These are phyloP conservation scores for Corvus moneduloides DNA, from an alignment of 2,113 vertebrate genomes.

Conservation along the genomic window DNA sequence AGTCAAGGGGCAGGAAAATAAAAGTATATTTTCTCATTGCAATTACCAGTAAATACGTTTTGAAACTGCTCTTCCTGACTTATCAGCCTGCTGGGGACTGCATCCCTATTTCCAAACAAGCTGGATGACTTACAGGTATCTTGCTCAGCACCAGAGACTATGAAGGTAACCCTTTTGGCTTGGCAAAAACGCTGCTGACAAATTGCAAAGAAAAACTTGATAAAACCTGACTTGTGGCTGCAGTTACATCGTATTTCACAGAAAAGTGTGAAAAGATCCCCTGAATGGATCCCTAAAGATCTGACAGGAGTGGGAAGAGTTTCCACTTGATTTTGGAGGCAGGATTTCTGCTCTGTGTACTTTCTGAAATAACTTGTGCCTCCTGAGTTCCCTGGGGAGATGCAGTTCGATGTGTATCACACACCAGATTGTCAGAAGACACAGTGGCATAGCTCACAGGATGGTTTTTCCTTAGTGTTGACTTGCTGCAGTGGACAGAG, in stretches of 20 bases:
- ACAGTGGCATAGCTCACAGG: background rate
- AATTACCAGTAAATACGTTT: background rate
- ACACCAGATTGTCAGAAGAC: background rate
- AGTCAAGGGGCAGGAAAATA: background rate
- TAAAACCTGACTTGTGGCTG: background rate
- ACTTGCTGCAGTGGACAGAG: background rate
- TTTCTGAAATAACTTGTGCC: background rate
- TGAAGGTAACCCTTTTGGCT: background rate
- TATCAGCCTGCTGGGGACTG: background rate
- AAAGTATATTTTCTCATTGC: background rate
- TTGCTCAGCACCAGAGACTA: background rate
- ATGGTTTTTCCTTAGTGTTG: background rate
- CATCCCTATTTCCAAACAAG: background rate
- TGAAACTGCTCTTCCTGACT: background rate
- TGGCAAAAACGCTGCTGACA: background rate
- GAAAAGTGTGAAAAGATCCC: background rate
- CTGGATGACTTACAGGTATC: background rate
- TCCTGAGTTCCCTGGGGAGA: background rate
- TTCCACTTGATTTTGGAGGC: background rate
- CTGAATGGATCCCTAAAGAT: background rate
- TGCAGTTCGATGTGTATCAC: background rate
- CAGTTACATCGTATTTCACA: background rate
- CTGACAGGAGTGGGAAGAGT: background rate
- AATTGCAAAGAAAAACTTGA: background rate
- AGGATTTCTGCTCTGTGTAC: background rate